Evolutionary conservation across 2,797 vertebrate species (phyloP).

Genomic region (Vipera latastei): DNA sequence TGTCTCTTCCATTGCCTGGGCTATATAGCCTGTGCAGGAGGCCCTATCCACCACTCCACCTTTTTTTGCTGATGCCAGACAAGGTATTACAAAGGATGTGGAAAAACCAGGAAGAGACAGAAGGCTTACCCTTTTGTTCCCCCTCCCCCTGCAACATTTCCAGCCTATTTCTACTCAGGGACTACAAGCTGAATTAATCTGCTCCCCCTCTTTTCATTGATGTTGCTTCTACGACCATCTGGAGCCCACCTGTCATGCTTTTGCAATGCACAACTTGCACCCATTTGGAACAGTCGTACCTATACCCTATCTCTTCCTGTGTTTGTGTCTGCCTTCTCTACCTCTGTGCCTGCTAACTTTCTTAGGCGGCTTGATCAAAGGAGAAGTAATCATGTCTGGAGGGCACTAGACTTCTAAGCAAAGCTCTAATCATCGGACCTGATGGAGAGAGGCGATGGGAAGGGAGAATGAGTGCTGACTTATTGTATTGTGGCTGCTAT

Average conservation of each 20-base stretch:
- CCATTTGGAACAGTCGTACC: background rate
- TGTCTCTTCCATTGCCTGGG: slow-evolving; percentile 36
- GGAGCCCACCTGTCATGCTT: background rate
- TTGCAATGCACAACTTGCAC: background rate
- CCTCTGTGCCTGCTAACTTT: background rate
- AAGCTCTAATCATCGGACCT: background rate
- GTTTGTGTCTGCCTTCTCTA: background rate
- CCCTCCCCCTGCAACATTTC: background rate
- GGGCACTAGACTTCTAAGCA: background rate
- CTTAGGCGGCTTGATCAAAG: background rate
- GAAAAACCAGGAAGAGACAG: slow-evolving; percentile 16
- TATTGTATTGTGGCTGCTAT: background rate
- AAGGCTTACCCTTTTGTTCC: background rate
- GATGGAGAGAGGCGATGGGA: background rate
- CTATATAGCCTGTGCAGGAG: slow-evolving; percentile 12
- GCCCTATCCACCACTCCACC: slow-evolving; percentile 40
- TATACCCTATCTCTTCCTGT: background rate
- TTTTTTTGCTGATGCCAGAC: background rate
- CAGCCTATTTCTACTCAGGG: background rate
- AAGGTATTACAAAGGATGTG: slow-evolving; percentile 18
- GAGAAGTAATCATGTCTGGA: background rate
- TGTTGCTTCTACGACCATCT: background rate
- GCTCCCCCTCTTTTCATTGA: background rate
- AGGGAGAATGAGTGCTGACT: background rate
- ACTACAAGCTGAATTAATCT: background rate